Conservation (phyloP, 2,888 invertebrate genomes). For the Drosophila neonasuta region DNA sequence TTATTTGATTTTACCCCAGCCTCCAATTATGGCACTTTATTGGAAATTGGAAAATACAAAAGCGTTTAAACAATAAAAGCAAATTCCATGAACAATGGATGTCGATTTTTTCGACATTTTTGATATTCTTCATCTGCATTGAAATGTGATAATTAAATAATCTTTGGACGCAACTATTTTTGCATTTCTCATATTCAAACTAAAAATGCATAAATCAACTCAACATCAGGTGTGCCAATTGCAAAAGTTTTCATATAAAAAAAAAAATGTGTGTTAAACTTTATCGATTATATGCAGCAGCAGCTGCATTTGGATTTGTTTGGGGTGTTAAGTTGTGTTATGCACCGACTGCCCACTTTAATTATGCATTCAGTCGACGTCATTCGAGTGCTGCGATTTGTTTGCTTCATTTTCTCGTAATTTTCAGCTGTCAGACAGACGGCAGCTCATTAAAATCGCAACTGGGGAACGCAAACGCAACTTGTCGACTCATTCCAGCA, state of each 20-base stretch:
- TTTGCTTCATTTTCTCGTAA: conserved; percentile 6
- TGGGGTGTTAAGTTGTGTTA: conserved; percentile 19
- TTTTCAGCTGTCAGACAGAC: not conserved
- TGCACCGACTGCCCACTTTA: conserved; percentile 31
- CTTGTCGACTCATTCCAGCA: conserved; percentile 9
- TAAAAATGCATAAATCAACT: no score
- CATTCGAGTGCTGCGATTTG: conserved; percentile 12
- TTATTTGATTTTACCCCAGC: conserved; percentile 3
- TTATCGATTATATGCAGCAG: conserved; percentile 40
- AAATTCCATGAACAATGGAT: no score
- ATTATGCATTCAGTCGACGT: conserved; percentile 42
- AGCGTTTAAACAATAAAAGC: not conserved
- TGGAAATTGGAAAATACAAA: no score
- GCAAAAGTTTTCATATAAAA: not conserved
- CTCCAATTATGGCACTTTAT: conserved; percentile 1
- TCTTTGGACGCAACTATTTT: no score
- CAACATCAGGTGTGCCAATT: not conserved
- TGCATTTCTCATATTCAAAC: no score
- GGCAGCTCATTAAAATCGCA: conserved; percentile 1
- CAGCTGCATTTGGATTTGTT: not conserved
- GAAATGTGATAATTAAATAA: no score
- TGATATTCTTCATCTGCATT: no score
- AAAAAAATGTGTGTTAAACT: conserved; percentile 19
- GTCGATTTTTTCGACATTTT: no score
- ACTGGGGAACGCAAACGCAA: not conserved